Conservation (phyloP, 2,797 vertebrate genomes). For the Phrynocephalus guinanensis region DNA sequence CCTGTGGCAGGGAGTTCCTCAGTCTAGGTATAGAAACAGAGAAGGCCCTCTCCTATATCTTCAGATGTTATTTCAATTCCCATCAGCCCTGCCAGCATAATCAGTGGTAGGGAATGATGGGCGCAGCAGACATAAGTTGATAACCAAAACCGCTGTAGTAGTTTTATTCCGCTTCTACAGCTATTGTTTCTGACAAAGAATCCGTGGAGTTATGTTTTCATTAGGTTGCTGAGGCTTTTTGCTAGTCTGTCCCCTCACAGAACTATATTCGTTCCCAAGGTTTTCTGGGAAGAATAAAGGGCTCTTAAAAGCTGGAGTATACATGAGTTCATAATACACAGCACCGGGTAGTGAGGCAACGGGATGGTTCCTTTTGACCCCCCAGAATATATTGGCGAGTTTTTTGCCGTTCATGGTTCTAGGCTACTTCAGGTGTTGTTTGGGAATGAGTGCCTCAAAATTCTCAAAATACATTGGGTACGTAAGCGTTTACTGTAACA, state of each 20-base stretch:
- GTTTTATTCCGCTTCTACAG: not conserved
- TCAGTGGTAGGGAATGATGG: too few species aligned
- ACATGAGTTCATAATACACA: not conserved
- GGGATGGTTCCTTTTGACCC: not conserved
- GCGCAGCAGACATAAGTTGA: too few species aligned
- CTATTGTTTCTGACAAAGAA: not conserved
- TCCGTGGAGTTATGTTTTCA: not conserved
- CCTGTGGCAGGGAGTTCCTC: too few species aligned
- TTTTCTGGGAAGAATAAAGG: not conserved
- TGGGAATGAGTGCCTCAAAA: not conserved
- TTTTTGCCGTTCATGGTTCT: not conserved
- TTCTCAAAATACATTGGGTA: not conserved
- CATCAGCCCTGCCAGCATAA: too few species aligned
- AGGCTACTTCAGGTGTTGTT: not conserved
- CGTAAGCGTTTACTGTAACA: not conserved
- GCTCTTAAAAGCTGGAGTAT: not conserved
- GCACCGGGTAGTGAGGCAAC: too few species aligned
- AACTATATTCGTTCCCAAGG: not conserved
- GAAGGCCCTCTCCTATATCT: too few species aligned
- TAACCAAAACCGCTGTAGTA: not conserved
- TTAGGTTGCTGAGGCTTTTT: not conserved
- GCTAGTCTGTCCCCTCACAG: too few species aligned
- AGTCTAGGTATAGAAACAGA: too few species aligned
- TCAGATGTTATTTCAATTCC: too few species aligned
- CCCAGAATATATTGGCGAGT: not conserved